Conservation (phyloP, 2,113 vertebrate genomes). For the Gallinago media region DNA sequence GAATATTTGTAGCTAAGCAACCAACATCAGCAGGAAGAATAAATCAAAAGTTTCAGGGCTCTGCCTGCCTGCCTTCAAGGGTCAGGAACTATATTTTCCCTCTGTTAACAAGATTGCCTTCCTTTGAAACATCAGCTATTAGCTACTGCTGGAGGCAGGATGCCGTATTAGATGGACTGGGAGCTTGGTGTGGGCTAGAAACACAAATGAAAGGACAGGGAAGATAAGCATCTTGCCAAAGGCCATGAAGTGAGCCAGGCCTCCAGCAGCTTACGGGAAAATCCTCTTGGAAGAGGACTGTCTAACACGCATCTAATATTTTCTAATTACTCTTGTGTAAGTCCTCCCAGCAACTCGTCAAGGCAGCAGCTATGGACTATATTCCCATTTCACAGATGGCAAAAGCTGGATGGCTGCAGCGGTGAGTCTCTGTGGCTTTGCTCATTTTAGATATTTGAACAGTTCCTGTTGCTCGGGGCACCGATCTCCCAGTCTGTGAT, state of each 20-base stretch:
- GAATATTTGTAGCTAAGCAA: constrained; percentile 65
- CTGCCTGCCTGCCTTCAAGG: constrained; percentile 49
- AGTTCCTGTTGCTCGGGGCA: not conserved
- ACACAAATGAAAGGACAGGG: not conserved
- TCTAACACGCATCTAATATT: not conserved
- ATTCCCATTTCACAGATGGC: not conserved
- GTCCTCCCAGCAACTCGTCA: not conserved
- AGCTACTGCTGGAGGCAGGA: constrained; percentile 41
- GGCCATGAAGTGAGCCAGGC: not conserved
- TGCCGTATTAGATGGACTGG: not conserved
- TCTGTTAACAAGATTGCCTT: constrained; percentile 54
- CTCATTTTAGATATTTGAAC: not conserved
- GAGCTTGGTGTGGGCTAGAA: not conserved
- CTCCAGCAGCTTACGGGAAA: not conserved
- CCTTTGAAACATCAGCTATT: constrained; percentile 22
- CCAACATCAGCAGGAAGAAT: constrained; percentile 48
- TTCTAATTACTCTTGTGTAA: not conserved
- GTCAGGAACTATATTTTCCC: constrained; percentile 55
- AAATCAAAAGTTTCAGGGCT: constrained; percentile 64
- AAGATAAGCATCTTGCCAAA: not conserved
- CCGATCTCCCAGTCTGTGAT: accelerated
- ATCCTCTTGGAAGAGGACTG: not conserved
- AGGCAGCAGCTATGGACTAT: not conserved
- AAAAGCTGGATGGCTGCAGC: not conserved
- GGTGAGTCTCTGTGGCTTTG: not conserved